Evolutionary conservation across 2,113 vertebrate species (phyloP).

Genomic region (Dolichallabes microphthalmus): DNA sequence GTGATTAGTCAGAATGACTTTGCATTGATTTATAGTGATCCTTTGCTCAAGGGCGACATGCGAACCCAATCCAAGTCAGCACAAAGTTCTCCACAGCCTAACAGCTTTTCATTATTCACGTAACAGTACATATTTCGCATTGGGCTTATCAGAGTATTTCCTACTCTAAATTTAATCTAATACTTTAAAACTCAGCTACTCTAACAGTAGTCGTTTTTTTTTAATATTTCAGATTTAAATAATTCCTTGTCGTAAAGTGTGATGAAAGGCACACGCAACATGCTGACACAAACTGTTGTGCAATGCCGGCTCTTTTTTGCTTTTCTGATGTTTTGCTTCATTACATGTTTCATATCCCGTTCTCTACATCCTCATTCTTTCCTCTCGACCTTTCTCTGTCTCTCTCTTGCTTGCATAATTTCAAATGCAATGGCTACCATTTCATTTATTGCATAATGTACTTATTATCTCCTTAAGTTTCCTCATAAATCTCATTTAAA

Average conservation of each 20-base stretch:
- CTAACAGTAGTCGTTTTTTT: neutral
- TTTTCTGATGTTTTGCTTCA: conserved; percentile 68
- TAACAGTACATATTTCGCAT: neutral
- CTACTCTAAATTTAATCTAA: too few species aligned
- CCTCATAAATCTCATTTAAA: conserved; percentile 25
- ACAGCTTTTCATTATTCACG: neutral
- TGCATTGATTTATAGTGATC: neutral
- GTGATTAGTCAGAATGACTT: neutral
- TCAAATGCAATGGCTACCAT: neutral
- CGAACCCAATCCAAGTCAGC: neutral
- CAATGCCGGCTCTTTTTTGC: conserved; percentile 51
- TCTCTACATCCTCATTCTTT: conserved; percentile 72
- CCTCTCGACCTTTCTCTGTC: conserved; percentile 14
- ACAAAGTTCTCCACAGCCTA: neutral
- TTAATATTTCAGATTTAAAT: conserved; percentile 6
- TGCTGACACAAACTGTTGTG: conserved; percentile 70
- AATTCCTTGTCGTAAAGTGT: conserved; percentile 6
- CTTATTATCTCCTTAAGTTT: conserved; percentile 30
- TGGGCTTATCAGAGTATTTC: neutral
- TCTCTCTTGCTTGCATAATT: conserved; percentile 24
- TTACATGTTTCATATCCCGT: conserved; percentile 73
- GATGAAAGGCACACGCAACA: conserved; percentile 32
- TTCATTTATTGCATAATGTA: conserved; percentile 14
- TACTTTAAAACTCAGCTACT: neutral
- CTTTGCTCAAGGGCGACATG: neutral